phyloP scores from a whole-genome alignment of 2,888 invertebrate species.

The Catotricha subobsoleta region DNA sequence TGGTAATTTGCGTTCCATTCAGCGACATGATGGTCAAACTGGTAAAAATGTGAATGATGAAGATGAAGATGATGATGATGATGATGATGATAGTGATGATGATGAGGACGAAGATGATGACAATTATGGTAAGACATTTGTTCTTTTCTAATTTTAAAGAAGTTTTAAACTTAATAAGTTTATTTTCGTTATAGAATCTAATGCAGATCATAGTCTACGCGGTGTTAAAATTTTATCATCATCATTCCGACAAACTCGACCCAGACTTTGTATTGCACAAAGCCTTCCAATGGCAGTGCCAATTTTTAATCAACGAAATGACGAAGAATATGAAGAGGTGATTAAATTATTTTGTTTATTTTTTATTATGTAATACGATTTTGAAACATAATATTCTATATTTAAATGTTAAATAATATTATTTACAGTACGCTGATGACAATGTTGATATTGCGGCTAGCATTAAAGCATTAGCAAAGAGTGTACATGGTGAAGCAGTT shows the following conservation, averaged over 20 bases:
- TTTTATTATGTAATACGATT: conserved; percentile 14
- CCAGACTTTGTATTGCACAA: conserved; percentile 39
- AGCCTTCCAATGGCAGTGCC: conserved; percentile 68
- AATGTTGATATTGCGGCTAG: conserved; percentile 74
- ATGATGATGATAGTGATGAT: neutral
- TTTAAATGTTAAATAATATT: conserved; percentile 5
- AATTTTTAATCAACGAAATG: conserved; percentile 16
- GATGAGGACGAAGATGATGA: conserved; percentile 18
- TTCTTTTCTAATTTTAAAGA: no score
- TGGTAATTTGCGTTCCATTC: no score
- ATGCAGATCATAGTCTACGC: no score
- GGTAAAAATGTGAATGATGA: conserved; percentile 3
- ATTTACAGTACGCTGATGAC: conserved; percentile 30
- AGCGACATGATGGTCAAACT: neutral
- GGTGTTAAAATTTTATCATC: no score
- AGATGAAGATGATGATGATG: conserved; percentile 18
- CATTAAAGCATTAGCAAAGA: conserved; percentile 80
- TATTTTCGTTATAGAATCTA: no score
- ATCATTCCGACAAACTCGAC: no score
- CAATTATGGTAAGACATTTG: conserved; percentile 2
- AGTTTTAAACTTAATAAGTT: no score
- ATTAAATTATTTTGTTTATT: conserved; percentile 1
- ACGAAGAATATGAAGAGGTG: conserved; percentile 19
- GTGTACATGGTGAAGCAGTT: conserved; percentile 71
- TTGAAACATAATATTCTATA: no score